These are phyloP conservation scores for Monochamus alternatus DNA, from an alignment of 2,888 invertebrate genomes.

Conservation along the genomic window DNA sequence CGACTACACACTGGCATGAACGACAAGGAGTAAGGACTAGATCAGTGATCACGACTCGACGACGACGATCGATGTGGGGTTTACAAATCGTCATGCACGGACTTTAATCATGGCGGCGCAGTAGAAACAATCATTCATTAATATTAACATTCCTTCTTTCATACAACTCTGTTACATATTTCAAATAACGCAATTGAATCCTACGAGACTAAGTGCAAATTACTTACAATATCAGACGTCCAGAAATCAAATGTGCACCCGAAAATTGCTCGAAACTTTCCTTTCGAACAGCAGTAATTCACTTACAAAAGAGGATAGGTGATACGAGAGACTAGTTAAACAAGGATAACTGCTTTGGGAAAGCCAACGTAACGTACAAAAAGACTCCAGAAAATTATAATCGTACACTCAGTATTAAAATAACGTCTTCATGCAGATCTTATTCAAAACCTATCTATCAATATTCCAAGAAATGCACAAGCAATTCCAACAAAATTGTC, in stretches of 20 bases:
- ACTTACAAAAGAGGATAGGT: constrained; percentile 20
- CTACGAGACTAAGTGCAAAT: constrained; percentile 1
- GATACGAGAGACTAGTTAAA: neutral
- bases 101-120: constrained; percentile 63
- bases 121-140: constrained; percentile 16
- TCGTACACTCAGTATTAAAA: constrained; percentile 13
- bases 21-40: constrained; percentile 65
- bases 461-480: too few species aligned
- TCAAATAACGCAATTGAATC: neutral
- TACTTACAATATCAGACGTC: constrained; percentile 23
- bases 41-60: constrained; percentile 65
- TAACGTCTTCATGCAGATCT: neutral
- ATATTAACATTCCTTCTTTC: neutral
- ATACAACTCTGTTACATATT: neutral
- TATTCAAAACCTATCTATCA: too few species aligned
- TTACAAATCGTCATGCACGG: constrained; percentile 68
- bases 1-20: constrained; percentile 60
- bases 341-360: constrained; percentile 23
- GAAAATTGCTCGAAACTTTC: constrained; percentile 17
- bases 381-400: constrained; percentile 14
- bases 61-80: constrained; percentile 68
- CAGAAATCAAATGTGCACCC: constrained; percentile 3
- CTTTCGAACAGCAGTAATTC: constrained; percentile 18
- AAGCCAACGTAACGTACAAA: constrained; percentile 6
- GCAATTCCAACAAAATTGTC: too few species aligned